Conservation (phyloP, 2,888 invertebrate species). For the Epinotia nisella region DNA sequence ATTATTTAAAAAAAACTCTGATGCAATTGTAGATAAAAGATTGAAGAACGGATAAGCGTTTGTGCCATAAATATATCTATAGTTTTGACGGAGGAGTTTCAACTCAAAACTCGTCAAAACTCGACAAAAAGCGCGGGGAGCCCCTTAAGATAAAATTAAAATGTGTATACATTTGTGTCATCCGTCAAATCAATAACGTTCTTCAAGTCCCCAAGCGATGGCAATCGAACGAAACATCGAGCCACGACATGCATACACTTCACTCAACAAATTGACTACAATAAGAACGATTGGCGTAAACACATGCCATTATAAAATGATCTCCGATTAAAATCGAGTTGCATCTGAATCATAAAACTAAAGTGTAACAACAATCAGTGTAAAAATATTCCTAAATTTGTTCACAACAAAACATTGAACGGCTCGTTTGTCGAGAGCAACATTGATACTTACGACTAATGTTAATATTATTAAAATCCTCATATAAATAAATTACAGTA, state of each 20-base stretch:
- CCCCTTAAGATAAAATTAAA: neutral
- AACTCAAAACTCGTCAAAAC: no score
- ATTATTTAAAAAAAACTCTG: no score
- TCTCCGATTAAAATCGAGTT: neutral
- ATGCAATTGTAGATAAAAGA: no score
- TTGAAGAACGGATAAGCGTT: no score
- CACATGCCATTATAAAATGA: slow-evolving; percentile 14
- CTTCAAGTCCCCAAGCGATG: slow-evolving; percentile 10
- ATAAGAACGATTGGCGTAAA: slow-evolving; percentile 18
- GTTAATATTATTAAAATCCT: slow-evolving; percentile 38
- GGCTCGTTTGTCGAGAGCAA: slow-evolving; percentile 23
- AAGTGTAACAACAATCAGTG: slow-evolving; percentile 22
- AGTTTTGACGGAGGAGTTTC: no score
- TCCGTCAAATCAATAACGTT: neutral
- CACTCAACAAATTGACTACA: slow-evolving; percentile 40
- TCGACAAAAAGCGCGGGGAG: no score
- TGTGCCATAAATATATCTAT: no score
- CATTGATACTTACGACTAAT: slow-evolving; percentile 31
- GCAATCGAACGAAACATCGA: slow-evolving; percentile 11
- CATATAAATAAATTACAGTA: slow-evolving; percentile 44
- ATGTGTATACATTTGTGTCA: neutral
- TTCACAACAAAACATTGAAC: slow-evolving; percentile 40
- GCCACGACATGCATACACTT: slow-evolving; percentile 28
- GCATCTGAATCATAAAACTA: slow-evolving; percentile 12
- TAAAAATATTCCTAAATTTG: slow-evolving; percentile 38